Conservation (phyloP, 2,888 invertebrate genomes). For the Petrolisthes cinctipes region DNA sequence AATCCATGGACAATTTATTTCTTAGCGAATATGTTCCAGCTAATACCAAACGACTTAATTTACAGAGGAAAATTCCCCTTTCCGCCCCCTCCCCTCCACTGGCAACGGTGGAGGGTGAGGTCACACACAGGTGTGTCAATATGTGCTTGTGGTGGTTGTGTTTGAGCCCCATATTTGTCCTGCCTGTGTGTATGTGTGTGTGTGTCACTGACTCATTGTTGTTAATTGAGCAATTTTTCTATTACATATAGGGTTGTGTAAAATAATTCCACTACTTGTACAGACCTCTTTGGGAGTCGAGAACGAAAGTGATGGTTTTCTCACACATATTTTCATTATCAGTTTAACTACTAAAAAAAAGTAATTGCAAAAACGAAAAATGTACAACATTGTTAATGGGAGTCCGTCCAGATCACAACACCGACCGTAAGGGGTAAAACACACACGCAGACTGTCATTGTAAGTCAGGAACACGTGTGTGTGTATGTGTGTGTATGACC, state of each 20-base stretch:
- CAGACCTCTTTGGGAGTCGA: too few relatives aligned
- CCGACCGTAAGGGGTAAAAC: too few relatives aligned
- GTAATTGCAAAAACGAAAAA: too few relatives aligned
- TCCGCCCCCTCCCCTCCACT: background rate
- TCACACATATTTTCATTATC: too few relatives aligned
- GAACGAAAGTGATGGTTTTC: too few relatives aligned
- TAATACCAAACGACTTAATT: background rate
- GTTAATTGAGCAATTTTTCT: too few relatives aligned
- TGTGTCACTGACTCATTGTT: background rate
- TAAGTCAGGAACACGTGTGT: too few relatives aligned
- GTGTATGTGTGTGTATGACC: background rate
- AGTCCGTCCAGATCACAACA: too few relatives aligned
- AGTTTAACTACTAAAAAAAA: too few relatives aligned
- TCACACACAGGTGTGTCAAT: background rate
- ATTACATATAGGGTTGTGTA: too few relatives aligned
- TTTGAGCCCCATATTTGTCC: background rate
- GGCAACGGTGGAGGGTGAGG: background rate
- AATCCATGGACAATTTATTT: background rate
- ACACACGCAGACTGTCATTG: background rate
- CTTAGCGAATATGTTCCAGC: background rate
- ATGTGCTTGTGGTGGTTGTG: background rate
- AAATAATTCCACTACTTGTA: too few relatives aligned
- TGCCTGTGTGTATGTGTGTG: background rate
- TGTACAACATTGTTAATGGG: background rate
- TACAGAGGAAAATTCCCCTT: background rate